Evolutionary conservation across 2,113 vertebrate genomes (phyloP).

Genomic region (Atrichornis clamosus): DNA sequence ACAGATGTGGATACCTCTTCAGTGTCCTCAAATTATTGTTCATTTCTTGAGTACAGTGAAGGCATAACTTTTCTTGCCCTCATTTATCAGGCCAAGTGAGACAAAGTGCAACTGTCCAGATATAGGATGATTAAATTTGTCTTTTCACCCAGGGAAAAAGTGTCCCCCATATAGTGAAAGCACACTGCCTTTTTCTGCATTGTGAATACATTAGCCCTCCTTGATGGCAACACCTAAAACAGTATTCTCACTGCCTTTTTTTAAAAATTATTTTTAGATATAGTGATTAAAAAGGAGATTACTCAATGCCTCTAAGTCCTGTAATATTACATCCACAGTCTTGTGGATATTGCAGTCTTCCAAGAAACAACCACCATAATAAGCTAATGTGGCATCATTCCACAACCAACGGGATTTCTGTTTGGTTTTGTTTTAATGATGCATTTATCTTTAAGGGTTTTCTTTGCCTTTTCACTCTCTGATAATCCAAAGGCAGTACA

Average conservation of each 20-base stretch:
- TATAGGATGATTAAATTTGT: neutral
- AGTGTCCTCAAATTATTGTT: neutral
- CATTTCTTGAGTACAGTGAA: neutral
- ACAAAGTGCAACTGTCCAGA: neutral
- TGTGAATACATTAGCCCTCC: neutral
- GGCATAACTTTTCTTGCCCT: neutral
- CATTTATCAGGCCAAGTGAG: neutral
- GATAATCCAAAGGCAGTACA: neutral
- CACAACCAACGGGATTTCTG: neutral
- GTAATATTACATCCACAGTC: neutral
- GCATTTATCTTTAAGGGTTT: neutral
- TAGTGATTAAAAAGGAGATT: neutral
- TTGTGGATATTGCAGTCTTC: neutral
- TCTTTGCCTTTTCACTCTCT: neutral
- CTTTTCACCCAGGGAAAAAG: neutral
- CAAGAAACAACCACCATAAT: neutral
- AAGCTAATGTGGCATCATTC: neutral
- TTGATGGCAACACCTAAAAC: neutral
- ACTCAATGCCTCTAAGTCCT: neutral
- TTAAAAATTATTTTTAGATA: neutral
- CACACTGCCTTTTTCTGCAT: neutral
- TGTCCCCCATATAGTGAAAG: neutral
- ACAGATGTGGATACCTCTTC: rapidly evolving
- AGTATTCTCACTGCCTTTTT: neutral
- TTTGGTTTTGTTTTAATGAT: neutral